Conservation (phyloP, 2,797 vertebrate species). For the Chiloscyllium punctatum region DNA sequence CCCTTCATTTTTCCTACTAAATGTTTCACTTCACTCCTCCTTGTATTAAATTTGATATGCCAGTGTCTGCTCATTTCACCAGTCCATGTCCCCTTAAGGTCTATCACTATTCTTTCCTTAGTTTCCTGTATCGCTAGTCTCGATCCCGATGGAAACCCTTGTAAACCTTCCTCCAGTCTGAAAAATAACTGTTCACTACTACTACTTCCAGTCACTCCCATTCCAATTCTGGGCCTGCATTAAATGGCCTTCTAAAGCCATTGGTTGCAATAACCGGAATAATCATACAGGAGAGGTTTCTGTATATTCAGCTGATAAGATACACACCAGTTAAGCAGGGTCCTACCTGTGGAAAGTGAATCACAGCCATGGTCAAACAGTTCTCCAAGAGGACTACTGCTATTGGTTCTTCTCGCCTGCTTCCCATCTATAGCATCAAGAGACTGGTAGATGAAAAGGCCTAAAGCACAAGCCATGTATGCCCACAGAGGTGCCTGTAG, state of each 20-base stretch:
- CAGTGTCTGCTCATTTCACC: too few species aligned
- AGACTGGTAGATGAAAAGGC: constrained; percentile 94
- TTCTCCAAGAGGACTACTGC: constrained; percentile 90
- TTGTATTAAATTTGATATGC: too few species aligned
- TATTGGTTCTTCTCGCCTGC: constrained; percentile 93
- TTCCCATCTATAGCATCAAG: constrained; percentile 96
- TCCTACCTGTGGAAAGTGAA: constrained; percentile 88
- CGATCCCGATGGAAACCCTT: background rate
- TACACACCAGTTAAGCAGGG: too few species aligned
- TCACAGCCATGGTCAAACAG: constrained; percentile 98
- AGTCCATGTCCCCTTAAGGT: too few species aligned
- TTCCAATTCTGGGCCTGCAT: background rate
- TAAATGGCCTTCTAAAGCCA: background rate
- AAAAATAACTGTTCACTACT: background rate
- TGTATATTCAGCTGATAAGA: background rate
- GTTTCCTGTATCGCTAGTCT: too few species aligned
- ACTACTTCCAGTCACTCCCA: background rate
- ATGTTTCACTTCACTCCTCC: too few species aligned
- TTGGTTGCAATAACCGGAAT: background rate
- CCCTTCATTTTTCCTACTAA: too few species aligned
- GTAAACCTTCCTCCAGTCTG: background rate
- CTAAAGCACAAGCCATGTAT: constrained; percentile 85
- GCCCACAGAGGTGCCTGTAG: constrained; percentile 87
- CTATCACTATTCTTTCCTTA: too few species aligned
- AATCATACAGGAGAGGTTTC: background rate